Evolutionary conservation across 2,888 invertebrate species (phyloP), one percentile per base, ranked within the genome.

Genomic region (Scotopteryx bipunctaria): DNA sequence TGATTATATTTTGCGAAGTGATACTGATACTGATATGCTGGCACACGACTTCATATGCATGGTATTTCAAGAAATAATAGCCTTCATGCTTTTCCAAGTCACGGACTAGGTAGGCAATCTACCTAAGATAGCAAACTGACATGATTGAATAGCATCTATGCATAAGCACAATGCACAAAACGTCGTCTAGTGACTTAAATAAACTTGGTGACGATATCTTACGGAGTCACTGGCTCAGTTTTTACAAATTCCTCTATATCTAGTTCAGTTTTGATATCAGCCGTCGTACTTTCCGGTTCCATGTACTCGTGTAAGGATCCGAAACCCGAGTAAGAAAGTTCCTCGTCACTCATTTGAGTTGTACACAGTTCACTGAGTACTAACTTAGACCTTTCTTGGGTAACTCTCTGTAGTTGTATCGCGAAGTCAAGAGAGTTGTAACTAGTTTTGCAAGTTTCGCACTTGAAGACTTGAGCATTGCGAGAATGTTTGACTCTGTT

Each of bases 291-390:
- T 8, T 80, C 83, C 0, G 83, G 73, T 17, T 77, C 76, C 62
- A 79, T 65, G 15, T 63, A 57, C 5, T 78, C 73, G 1, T 73
- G 71, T 0, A 73, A 8, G 0, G 67, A 63, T 0, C 74, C 78
- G 5, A 74, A 73, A 0, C 71, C 62, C 0, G 65, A 61, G 15
- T 56, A 66, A 0, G 63, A 60, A 0, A 57, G 57, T 2, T 81
- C 81, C 0, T 76, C 78, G 0, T 80, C 86, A 27, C 86, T 86
- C 85, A 87, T 86, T 37, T 85, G 81, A 0, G 85, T 63, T 0
- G 84, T 86, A 46, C 87, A 87, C 0, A 87, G 52, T 29, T 87
- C 87, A 17, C 87, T 87, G 6, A 87, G 45, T 2, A 86, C 78
- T 66, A 82, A 70, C 49, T 84, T 81, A 0, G 71, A 69, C 9